These are phyloP conservation scores for Ptilorrhoa leucosticta DNA, from an alignment of 2,113 vertebrate genomes.

Conservation along the genomic window DNA sequence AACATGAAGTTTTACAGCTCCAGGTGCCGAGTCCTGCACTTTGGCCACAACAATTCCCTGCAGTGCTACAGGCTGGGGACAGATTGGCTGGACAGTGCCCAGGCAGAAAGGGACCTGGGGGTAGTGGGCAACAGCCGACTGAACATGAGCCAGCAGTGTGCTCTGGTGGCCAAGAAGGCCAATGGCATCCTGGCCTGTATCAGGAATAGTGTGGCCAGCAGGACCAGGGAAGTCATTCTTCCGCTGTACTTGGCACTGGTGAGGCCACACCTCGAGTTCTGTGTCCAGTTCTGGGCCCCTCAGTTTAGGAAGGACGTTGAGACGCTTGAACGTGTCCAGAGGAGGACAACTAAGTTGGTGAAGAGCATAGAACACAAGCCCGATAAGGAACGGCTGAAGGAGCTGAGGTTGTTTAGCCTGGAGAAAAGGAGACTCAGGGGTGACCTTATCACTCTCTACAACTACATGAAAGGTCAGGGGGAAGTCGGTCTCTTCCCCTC, in stretches of 20 bases:
- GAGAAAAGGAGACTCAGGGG: neutral
- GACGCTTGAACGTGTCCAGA: accelerated
- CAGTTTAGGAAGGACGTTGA: neutral
- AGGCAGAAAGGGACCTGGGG: neutral
- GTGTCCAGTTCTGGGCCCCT: neutral
- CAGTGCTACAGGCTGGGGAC: neutral
- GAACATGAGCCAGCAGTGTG: neutral
- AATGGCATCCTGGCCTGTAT: neutral
- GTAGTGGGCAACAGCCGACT: accelerated
- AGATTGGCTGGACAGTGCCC: neutral
- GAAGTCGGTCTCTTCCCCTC: neutral
- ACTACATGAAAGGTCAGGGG: neutral
- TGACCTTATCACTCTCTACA: neutral
- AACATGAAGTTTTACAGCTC: neutral
- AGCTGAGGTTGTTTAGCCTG: neutral
- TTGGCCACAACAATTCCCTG: neutral
- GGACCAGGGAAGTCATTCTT: neutral
- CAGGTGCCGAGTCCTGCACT: neutral
- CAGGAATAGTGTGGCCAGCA: neutral
- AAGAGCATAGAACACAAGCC: neutral
- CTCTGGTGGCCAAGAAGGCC: neutral
- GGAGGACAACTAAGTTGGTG: neutral
- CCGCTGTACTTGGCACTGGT: neutral
- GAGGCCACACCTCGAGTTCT: accelerated
- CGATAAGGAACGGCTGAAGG: neutral